Base-by-base conservation (phyloP, 2,888 invertebrate species). In the Drosophila stalkeri region DNA sequence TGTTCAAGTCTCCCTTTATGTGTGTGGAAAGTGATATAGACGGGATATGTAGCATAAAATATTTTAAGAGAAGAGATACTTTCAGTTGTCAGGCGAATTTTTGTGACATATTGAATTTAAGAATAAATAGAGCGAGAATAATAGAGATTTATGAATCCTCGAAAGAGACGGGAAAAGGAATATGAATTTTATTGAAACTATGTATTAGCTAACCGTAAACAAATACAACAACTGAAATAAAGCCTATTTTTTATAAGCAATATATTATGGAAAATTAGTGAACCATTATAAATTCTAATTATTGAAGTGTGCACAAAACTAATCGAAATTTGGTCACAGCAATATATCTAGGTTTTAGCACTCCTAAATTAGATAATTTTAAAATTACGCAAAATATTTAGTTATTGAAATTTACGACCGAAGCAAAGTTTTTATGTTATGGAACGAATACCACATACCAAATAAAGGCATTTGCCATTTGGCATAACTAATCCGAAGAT, bases 401-500 rank as follows among this genome's bases (percentile, higher is more conserved):
- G 57, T 66, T 69, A 46, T 62, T 61, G 47, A 12, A 27, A 64
- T 68, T 60, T 41, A 54, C n/a, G 55, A 56, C 51, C n/a, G 33
- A 44, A 23, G 7, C 6, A 23, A 23, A 23, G 12, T 20, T 46
- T 46, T 46, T 46, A 46, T 46, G 14, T 20, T 7, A 23, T 20
- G 1, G 6, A 20, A 23, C 14, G 1, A 20, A 57, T 55, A 46
- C 20, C 65, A 61, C 63, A 69, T 63, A 63, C 49, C 64, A 74
- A 77, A 77, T 77, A 57, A 65, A 60, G 63, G 27, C 60, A 77
- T 52, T 77, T 70, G 65, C 49, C 49, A 51, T 70, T 77, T 70
- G 65, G 49, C 49, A 51, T 70, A 77, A 70, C 78, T 77, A 74
- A 77, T 77, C 78, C 75, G 57, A 62, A 33, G 33, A 49, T 43